phyloP scores from a whole-genome alignment of 2,888 invertebrate species.

The Bombyx huttoni region DNA sequence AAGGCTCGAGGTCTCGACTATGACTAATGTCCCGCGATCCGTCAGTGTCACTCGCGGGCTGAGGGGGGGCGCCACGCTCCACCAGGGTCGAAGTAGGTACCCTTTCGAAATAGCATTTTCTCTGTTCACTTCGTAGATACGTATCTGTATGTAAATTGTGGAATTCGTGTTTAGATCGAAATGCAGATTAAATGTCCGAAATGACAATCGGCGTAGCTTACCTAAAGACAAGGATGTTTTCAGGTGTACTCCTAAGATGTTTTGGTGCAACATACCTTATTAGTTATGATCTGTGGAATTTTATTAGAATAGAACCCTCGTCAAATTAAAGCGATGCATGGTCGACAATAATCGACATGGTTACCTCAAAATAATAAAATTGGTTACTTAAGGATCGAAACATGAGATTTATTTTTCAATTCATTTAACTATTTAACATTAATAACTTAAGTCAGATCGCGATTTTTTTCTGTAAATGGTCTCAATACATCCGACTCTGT shows the following conservation, averaged over 20 bases:
- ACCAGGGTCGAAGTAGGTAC: conserved; percentile 59
- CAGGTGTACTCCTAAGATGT: background rate
- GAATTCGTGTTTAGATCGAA: conserved; percentile 26
- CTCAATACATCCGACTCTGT: conserved; percentile 31
- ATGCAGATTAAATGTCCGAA: conserved; percentile 1
- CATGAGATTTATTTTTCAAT: no score
- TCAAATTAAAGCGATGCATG: background rate
- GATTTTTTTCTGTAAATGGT: background rate
- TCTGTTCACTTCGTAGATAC: conserved; percentile 46
- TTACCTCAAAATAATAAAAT: no score
- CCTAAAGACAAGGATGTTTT: background rate
- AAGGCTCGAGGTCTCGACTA: conserved; percentile 65
- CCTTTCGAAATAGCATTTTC: conserved; percentile 65
- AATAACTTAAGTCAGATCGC: no score
- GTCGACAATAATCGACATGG: no score
- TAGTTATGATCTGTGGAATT: background rate
- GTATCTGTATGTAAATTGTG: conserved; percentile 60
- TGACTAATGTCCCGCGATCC: conserved; percentile 79
- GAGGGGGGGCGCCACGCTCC: conserved; percentile 51
- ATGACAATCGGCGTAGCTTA: background rate
- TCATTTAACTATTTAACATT: no score
- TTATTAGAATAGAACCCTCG: background rate
- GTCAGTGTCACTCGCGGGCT: conserved; percentile 75
- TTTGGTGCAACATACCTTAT: background rate
- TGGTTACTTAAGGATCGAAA: no score